These are phyloP conservation scores for Limnephilus rhombicus DNA, from an alignment of 2,888 invertebrate genomes.

Conservation along the genomic window DNA sequence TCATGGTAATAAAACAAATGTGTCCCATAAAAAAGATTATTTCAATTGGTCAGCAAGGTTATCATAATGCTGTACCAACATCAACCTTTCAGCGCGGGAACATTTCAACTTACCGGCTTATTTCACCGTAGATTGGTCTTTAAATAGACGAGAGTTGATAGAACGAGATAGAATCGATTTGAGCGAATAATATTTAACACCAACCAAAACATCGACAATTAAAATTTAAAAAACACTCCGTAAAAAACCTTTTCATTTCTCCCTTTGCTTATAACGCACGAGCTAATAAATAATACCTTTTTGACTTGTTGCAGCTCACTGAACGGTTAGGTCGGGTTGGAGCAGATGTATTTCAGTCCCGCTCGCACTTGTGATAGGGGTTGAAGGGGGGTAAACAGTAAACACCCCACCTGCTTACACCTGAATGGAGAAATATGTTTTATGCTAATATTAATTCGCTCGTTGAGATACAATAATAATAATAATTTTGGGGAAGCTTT, in stretches of 20 bases:
- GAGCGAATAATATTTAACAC: not conserved
- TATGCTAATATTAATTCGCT: slow-evolving; percentile 58
- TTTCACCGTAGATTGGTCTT: not conserved
- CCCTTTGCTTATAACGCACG: not conserved
- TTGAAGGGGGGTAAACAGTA: slow-evolving; percentile 26
- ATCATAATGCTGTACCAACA: not conserved
- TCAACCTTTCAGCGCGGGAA: not conserved
- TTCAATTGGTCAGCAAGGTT: too few relatives aligned
- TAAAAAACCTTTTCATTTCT: not conserved
- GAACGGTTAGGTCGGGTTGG: not conserved
- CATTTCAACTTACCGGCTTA: not conserved
- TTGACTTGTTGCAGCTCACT: not conserved
- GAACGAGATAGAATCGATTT: slow-evolving; percentile 9
- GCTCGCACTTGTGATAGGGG: slow-evolving; percentile 34
- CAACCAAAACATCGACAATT: not conserved
- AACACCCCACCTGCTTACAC: slow-evolving; percentile 43
- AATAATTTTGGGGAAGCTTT: not conserved
- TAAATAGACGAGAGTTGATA: slow-evolving; percentile 42
- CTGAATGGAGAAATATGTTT: slow-evolving; percentile 59
- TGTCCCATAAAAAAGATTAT: not conserved
- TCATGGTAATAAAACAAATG: not conserved
- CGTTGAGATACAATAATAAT: not conserved
- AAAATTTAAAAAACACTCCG: not conserved
- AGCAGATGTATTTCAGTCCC: slow-evolving; percentile 26
- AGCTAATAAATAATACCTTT: not conserved